These are phyloP conservation scores for Ciconia maguari DNA, from an alignment of 2,113 vertebrate species.

Conservation along the genomic window DNA sequence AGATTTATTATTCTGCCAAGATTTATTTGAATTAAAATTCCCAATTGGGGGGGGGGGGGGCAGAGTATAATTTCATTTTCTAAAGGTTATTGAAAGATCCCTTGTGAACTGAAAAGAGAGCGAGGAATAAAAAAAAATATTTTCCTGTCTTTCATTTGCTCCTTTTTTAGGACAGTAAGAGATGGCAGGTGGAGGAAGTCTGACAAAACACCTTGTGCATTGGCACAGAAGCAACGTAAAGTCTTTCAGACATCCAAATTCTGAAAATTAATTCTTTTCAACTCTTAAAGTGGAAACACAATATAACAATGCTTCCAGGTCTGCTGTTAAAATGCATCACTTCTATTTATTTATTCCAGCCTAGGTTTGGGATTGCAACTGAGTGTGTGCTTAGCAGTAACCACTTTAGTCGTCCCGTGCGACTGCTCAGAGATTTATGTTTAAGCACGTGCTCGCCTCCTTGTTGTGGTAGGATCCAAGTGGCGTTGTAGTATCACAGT, in stretches of 20 bases:
- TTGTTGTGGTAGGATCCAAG: background rate
- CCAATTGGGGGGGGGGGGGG: rapidly evolving
- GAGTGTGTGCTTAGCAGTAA: background rate
- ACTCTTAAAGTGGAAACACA: background rate
- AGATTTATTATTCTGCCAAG: background rate
- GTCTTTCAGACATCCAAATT: background rate
- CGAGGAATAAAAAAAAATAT: background rate
- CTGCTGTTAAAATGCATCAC: background rate
- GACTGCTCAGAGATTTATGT: background rate
- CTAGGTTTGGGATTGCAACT: background rate
- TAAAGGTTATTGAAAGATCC: background rate
- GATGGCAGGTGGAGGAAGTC: background rate
- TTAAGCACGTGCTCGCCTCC: rapidly evolving
- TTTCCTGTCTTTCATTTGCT: background rate
- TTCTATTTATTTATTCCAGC: background rate
- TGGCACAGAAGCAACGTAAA: background rate
- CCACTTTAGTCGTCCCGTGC: background rate
- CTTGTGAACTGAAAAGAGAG: background rate
- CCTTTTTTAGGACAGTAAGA: background rate
- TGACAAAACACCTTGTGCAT: background rate
- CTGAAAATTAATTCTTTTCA: background rate
- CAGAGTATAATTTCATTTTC: background rate
- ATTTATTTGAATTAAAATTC: background rate
- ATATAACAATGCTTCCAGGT: background rate
- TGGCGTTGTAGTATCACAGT: rapidly evolving